Evolutionary conservation across 1,140 invertebrate species (phyloP), one percentile per base, ranked within the genome.

Genomic region (Lordiphosa stackelbergi): DNA sequence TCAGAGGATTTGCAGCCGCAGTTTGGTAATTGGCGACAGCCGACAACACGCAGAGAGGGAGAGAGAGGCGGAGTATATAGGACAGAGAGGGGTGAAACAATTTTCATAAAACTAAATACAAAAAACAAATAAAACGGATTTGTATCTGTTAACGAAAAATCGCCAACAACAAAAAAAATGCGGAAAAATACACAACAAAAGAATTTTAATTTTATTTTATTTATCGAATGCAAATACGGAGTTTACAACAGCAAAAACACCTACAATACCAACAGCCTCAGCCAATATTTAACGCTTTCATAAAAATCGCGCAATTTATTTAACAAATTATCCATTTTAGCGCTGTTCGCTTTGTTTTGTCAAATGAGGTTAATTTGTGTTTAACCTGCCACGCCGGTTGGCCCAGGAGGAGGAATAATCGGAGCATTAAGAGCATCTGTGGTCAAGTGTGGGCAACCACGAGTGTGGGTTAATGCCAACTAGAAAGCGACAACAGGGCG

Each of bases 291-390:
- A 72, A 74, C 60, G 53, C 62, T 40, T 61, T 66, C 61, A 71
- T 69, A 74, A 74, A 85, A 81, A 77, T 83, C 57, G 65, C 51
- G 68, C 84, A 84, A 86, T 86, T 86, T 86, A 86, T 86, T 86
- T 86, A 86, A 86, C 84, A 86, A 86, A 86, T 86, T 86, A 85
- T 86, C 84, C 78, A 86, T 86, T 83, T 86, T 73, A 73, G 69
- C 71, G 55, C 45, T 56, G 64, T 60, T 78, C 56, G 75, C 73
- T 86, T 86, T 85, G 83, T 85, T 83, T 84, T 83, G 65, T 84
- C 74, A 84, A 86, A 86, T 86, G 84, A 85, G 84, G 84, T 86
- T 86, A 86, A 86, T 86, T 86, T 86, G 84, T 74, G 78, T 81
- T 79, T 74, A 85, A 75, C 73, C 73, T 61, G 65, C 48, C 48